Evolutionary conservation across 2,888 invertebrate species (phyloP).

Genomic region (Cecidostiba fungosa): DNA sequence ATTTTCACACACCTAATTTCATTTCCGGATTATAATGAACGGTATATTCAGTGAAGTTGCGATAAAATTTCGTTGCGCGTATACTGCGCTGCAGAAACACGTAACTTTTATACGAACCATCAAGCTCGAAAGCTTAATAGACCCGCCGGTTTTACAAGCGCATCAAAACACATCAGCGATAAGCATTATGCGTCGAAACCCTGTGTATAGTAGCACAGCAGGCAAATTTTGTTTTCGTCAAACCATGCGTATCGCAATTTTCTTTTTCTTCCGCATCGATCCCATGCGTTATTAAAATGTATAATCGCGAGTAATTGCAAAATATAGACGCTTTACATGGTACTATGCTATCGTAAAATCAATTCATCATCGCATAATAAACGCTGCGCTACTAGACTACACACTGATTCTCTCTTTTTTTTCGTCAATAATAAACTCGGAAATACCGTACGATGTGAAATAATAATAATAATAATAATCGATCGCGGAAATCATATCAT

Average conservation of each 20-base stretch:
- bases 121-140: too few species aligned
- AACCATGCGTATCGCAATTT: slow-evolving; percentile 18
- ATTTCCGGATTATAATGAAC: background rate
- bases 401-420: background rate
- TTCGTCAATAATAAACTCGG: background rate
- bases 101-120: too few species aligned
- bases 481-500: background rate
- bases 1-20: background rate
- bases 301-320: too few species aligned
- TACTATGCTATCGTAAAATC: background rate
- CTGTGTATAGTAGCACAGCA: background rate
- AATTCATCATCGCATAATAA: slow-evolving; percentile 11
- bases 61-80: too few species aligned
- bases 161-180: background rate
- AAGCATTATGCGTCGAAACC: background rate
- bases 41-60: too few species aligned
- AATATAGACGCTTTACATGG: too few species aligned
- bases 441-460: background rate
- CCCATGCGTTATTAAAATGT: too few species aligned
- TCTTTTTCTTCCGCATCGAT: slow-evolving; percentile 28
- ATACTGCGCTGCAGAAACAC: too few species aligned
- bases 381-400: background rate
- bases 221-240: slow-evolving; percentile 30
- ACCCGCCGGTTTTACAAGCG: too few species aligned
- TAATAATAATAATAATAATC: background rate